Evolutionary conservation across 2,113 vertebrate genomes (phyloP).

Genomic region (Machaerirhynchus nigripectus): DNA sequence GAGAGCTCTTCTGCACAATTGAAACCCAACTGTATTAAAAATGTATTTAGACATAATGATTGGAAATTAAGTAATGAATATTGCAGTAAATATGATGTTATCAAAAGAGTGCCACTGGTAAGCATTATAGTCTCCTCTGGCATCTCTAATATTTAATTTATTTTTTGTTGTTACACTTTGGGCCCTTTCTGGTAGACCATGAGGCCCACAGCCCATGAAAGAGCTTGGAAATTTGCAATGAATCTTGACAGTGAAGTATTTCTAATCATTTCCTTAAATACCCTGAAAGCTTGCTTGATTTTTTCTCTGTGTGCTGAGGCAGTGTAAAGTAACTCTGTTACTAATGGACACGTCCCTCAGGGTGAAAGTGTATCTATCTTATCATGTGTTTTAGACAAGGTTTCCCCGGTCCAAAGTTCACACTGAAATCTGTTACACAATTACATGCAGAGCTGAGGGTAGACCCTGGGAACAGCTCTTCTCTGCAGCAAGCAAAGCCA

Average conservation of each 20-base stretch:
- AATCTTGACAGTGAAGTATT: conserved; percentile 84
- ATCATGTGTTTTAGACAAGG: not conserved
- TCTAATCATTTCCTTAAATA: not conserved
- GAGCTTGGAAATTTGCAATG: conserved; percentile 79
- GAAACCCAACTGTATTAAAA: not conserved
- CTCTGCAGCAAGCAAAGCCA: not conserved
- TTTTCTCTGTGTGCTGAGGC: not conserved
- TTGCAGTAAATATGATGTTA: not conserved
- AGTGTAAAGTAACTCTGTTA: not conserved
- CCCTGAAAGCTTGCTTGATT: not conserved
- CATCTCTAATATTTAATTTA: not conserved
- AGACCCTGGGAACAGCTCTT: not conserved
- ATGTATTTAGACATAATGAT: not conserved
- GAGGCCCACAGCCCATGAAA: conserved; percentile 76
- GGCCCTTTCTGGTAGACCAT: conserved; percentile 74
- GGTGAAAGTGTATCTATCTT: not conserved
- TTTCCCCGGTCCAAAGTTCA: not conserved
- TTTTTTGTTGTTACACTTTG: conserved; percentile 61
- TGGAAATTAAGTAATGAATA: not conserved
- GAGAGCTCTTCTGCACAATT: not conserved
- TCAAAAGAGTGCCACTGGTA: not conserved
- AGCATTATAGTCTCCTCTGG: not conserved
- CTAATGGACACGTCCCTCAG: not conserved
- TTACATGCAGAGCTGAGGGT: not conserved
- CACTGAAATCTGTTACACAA: not conserved